A percentile compares a stretch with the other conserved stretches of the same genome.
Evolutionary conservation across 2,797 vertebrate genomes (phyloP).

Genomic region (Dicrostonyx torquatus): DNA sequence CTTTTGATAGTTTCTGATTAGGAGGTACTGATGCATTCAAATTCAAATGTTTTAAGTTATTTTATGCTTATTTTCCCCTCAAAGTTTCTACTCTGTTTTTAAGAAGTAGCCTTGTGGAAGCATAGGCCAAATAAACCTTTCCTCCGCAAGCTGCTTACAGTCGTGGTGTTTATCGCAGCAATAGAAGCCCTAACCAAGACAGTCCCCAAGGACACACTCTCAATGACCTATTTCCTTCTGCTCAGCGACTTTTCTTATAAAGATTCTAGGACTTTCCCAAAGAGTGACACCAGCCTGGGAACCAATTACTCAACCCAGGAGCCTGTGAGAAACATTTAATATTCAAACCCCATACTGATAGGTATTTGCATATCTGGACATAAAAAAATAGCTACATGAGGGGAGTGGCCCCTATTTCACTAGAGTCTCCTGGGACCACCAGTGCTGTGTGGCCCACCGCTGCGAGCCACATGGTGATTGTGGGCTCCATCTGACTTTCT

Average conservation of each 20-base stretch:
- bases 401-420: not conserved
- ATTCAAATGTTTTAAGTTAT: constrained; percentile 43
- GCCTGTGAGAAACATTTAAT: not conserved
- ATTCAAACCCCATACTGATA: not conserved
- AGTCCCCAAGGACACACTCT: not conserved
- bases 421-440: not conserved
- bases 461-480: not conserved
- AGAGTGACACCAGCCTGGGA: not conserved
- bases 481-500: not conserved
- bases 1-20: constrained; percentile 2
- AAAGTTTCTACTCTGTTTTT: constrained; percentile 35
- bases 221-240: not conserved
- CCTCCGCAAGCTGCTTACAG: not conserved
- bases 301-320: not conserved
- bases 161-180: not conserved
- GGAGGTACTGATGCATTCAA: not conserved
- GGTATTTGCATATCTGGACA: not conserved
- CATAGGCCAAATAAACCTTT: not conserved
- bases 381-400: not conserved
- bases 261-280: not conserved
- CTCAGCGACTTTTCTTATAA: not conserved
- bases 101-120: not conserved
- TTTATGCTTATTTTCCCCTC: constrained; percentile 7
- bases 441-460: not conserved
- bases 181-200: not conserved